Conservation (phyloP, 2,797 vertebrate genomes). For the Staurois parvus region DNA sequence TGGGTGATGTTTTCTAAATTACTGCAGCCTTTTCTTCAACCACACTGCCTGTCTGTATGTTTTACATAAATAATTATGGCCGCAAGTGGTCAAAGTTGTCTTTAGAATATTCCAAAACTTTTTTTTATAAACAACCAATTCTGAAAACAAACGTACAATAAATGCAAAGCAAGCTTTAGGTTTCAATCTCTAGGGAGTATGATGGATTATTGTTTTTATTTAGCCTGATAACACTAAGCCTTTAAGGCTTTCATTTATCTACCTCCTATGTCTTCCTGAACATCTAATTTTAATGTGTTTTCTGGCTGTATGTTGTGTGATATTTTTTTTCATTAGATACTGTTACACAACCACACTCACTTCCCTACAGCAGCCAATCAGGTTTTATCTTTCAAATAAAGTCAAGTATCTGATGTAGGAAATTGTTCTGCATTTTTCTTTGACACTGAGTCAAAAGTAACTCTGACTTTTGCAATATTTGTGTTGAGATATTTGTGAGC, state of each 20-base stretch:
- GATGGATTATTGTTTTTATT: slow-evolving; percentile 41
- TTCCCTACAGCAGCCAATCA: too few relatives aligned
- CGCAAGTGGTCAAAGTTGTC: slow-evolving; percentile 25
- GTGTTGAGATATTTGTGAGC: too few relatives aligned
- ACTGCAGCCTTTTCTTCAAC: not conserved
- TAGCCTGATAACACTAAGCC: slow-evolving; percentile 4
- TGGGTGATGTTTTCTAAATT: not conserved
- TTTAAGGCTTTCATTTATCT: slow-evolving; percentile 34
- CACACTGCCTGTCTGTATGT: not conserved
- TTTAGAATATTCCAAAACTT: slow-evolving; percentile 3
- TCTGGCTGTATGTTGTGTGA: too few relatives aligned
- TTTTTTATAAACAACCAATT: slow-evolving; percentile 2
- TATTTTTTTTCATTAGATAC: too few relatives aligned
- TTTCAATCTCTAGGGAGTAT: slow-evolving; percentile 31
- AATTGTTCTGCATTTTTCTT: too few relatives aligned
- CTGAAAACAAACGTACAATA: slow-evolving; percentile 26
- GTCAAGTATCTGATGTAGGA: too few relatives aligned
- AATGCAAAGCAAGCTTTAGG: slow-evolving; percentile 26
- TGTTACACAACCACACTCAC: too few relatives aligned
- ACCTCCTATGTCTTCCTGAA: slow-evolving; percentile 24
- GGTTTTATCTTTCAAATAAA: too few relatives aligned
- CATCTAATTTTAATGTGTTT: too few relatives aligned
- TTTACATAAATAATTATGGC: not conserved
- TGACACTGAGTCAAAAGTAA: too few relatives aligned
- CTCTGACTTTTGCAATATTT: too few relatives aligned